Conservation (phyloP, 2,113 vertebrate genomes). For the Scortum barcoo region DNA sequence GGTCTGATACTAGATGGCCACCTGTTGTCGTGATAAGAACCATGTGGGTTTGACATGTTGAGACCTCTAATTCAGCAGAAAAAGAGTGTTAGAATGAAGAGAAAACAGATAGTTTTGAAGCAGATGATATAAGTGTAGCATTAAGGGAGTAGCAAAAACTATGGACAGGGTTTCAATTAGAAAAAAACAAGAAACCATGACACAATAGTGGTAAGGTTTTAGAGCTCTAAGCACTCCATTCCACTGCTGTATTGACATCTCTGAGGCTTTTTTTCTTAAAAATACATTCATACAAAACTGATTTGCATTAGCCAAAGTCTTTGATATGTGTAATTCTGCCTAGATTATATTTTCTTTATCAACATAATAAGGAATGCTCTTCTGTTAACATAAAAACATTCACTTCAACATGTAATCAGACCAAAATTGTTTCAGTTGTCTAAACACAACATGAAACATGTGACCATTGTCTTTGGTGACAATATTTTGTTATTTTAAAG, state of each 20-base stretch:
- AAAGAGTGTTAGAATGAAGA: constrained; percentile 9
- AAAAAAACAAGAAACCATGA: neutral
- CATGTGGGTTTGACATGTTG: constrained; percentile 46
- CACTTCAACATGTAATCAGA: neutral
- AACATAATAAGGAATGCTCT: neutral
- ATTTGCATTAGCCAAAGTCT: neutral
- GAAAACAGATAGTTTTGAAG: neutral
- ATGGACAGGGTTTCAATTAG: neutral
- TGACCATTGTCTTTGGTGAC: neutral
- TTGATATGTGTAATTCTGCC: neutral
- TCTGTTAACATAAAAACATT: neutral
- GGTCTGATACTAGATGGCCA: constrained; percentile 58
- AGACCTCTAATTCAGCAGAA: constrained; percentile 30
- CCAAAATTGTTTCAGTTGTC: neutral
- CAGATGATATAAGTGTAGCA: neutral
- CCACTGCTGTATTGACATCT: constrained; percentile 56
- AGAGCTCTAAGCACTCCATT: constrained; percentile 32
- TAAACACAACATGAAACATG: too few relatives aligned
- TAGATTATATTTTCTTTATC: neutral
- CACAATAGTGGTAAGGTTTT: neutral
- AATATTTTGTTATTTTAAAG: neutral
- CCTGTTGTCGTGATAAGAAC: constrained; percentile 53
- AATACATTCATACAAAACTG: neutral
- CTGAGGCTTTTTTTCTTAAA: constrained; percentile 2
- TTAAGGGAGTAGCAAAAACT: constrained; percentile 1